Evolutionary conservation across 2,888 invertebrate species (phyloP).

Genomic region (Blastobasis adustella): DNA sequence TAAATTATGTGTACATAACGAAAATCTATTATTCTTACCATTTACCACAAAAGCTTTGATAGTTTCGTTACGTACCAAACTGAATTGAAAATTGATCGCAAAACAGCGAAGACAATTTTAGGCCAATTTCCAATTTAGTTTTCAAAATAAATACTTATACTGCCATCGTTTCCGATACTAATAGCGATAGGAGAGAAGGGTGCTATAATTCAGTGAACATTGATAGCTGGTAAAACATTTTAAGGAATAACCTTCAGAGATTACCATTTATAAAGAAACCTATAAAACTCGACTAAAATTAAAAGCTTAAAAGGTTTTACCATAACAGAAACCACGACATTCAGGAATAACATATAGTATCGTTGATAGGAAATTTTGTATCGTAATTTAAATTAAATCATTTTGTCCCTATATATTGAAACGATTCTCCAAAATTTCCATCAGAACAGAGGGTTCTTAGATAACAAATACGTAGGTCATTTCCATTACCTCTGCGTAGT

Average conservation of each 20-base stretch:
- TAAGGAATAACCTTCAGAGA: not conserved
- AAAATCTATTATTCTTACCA: constrained; percentile 6
- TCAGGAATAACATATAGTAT: constrained; percentile 34
- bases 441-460: not conserved
- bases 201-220: constrained; percentile 59
- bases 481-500: constrained; percentile 95
- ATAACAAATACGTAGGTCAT: too few species aligned
- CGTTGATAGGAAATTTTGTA: constrained; percentile 8
- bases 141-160: constrained; percentile 31
- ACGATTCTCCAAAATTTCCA: constrained; percentile 27
- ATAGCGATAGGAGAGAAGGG: constrained; percentile 68
- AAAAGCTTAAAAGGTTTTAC: constrained; percentile 37
- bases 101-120: not conserved
- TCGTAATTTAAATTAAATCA: not conserved
- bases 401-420: constrained; percentile 1
- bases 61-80: constrained; percentile 25
- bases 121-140: constrained; percentile 26
- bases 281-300: not conserved
- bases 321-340: constrained; percentile 50
- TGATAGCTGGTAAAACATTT: constrained; percentile 42
- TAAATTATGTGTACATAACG: not conserved
- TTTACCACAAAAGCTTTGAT: constrained; percentile 1
- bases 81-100: constrained; percentile 25
- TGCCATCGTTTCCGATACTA: constrained; percentile 57
- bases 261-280: not conserved